Evolutionary conservation across 2,797 vertebrate species (phyloP).

Genomic region (Anguilla megastoma): DNA sequence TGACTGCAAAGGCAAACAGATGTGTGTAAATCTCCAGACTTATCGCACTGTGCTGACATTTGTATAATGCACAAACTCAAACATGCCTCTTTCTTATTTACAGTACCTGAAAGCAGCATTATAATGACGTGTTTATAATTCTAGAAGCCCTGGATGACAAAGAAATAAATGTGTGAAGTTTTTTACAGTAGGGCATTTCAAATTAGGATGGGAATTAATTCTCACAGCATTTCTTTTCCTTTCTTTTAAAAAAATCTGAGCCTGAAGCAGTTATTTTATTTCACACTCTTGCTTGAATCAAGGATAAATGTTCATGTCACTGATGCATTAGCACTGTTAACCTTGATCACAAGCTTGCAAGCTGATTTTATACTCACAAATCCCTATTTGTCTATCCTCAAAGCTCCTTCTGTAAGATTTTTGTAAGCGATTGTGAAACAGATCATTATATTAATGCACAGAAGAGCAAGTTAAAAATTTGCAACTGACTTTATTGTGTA

Average conservation of each 20-base stretch:
- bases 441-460: background rate
- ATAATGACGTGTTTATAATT: background rate
- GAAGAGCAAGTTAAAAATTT: background rate
- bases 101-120: background rate
- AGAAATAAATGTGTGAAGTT: background rate
- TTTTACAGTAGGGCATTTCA: too few relatives aligned
- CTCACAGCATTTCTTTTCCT: background rate
- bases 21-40: background rate
- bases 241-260: background rate
- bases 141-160: background rate
- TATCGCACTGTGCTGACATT: background rate
- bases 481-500: background rate
- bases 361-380: background rate
- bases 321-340: background rate
- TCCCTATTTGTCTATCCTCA: background rate
- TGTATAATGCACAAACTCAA: background rate
- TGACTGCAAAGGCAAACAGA: background rate
- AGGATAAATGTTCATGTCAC: background rate
- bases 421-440: background rate
- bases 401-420: background rate
- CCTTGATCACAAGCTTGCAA: background rate
- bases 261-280: background rate
- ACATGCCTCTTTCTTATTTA: background rate
- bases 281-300: background rate
- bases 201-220: background rate